Percentiles rank a stretch among this genome's conserved stretches.
Conservation (phyloP, 1,140 invertebrate genomes). For the Maniola jurtina region DNA sequence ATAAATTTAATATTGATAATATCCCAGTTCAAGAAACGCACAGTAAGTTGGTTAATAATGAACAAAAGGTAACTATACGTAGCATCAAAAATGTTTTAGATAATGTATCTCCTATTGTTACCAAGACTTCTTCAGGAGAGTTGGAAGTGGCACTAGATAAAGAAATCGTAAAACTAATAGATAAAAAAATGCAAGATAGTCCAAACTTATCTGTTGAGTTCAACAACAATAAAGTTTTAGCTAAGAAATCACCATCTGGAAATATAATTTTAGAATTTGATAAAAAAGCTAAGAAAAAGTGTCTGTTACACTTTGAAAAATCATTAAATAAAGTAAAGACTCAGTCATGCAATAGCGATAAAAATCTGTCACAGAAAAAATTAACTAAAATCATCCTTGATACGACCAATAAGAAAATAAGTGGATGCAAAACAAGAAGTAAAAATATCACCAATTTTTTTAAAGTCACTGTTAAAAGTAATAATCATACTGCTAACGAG, state of each 20-base stretch:
- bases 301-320: background rate
- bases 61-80: background rate
- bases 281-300: conserved; percentile 26
- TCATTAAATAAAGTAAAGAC: background rate
- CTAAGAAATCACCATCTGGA: conserved; percentile 40
- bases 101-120: conserved; percentile 18
- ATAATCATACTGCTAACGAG: conserved; percentile 1
- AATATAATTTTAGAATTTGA: conserved; percentile 38
- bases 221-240: conserved; percentile 28
- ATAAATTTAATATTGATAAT: background rate
- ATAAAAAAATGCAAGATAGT: conserved; percentile 33
- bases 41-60: background rate
- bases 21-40: background rate
- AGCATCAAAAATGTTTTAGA: conserved; percentile 2
- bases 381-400: conserved; percentile 4
- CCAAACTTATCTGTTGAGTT: conserved; percentile 32
- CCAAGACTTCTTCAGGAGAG: conserved; percentile 33
- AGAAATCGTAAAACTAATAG: conserved; percentile 37
- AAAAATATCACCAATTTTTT: background rate
- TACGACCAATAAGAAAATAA: conserved; percentile 7
- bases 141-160: conserved; percentile 43
- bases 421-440: conserved; percentile 11
- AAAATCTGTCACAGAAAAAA: background rate
- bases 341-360: background rate
- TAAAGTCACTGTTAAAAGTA: conserved; percentile 20